Base-by-base conservation (phyloP, 1,140 invertebrate genomes). In the Bombus consobrinus region DNA sequence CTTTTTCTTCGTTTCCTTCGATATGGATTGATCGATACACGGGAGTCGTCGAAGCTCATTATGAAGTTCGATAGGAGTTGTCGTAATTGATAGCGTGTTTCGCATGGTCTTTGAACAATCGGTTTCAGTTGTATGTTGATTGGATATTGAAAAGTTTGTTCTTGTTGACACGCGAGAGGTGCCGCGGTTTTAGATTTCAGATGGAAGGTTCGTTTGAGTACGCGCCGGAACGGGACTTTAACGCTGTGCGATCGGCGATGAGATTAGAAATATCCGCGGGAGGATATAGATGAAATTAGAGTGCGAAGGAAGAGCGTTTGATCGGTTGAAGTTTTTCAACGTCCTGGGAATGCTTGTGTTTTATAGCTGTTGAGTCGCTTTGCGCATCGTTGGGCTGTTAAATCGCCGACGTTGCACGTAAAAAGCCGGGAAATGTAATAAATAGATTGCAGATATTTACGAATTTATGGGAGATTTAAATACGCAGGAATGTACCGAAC, bases 61-160 rank as follows among this genome's bases (percentile, higher is more conserved):
- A 28, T 0, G 1, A 28, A 10, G 1, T 37, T 25, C 4, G 3
- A 39, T 4, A 25, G 37, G 4, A 15, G 28, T 32, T 32, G 12
- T 32, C 0, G 13, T 66, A 64, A 64, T 32, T 8, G 47, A 53
- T 18, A 53, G 18, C 0, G 18, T 6, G 47, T 53, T 22, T 22
- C 18, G 47, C 5, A 22, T 22, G 18, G 18, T 53, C 18, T 53
- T 53, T 2, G 18, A 22, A 53, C 47, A 53, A 6, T 18, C 8
- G 47, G 0, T 2, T 0, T 2, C 5, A 8, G 47, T 53, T 8
- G 0, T 53, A 22, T 0, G 47, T 22, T 22, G 18, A 53, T 8
- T 2, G 18, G 47, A 8, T 6, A 18, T 53, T 8, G 47, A 53
- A 53, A 22, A 53, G 47, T 22, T 53, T 53, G 18, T 53, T 53